Base-by-base conservation (phyloP, 2,113 vertebrate genomes). In the Accipiter cooperii region DNA sequence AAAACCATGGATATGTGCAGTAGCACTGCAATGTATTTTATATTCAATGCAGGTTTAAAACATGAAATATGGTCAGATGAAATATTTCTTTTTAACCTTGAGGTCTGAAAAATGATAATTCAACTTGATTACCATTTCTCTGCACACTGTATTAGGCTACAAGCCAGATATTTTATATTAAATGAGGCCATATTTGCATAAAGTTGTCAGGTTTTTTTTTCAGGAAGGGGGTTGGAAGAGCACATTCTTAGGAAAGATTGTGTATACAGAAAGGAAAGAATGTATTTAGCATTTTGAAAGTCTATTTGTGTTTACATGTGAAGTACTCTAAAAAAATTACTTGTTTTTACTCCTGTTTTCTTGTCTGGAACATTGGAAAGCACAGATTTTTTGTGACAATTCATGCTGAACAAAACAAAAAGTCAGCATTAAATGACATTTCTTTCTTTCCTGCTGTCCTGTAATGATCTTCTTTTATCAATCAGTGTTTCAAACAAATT, bases 61-160 rank as follows among this genome's bases (percentile, higher is more conserved):
- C 34, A 66, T 44, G 46, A 94, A 94, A 82, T 65, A 76, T 46
- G 38, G 84, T 87, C 66, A 91, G 44, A 58, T 29, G 9, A 84
- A 85, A 74, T 70, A 65, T 55, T 89, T 87, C 73, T 93, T 84
- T 95, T 91, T 91, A 78, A 95, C 66, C 80, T 57, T 76, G 60
- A 77, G 71, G 57, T 82, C 33, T 87, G 29, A 64, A 92, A 81
- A 81, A 68, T 77, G 28, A 68, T 91, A 88, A 96, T 91, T 91
- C 52, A 92, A 40, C 52, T 80, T n/a, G n/a, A 97, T 95, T 95
- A 74, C 69, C 36, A 80, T 94, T 94, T 95, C 0, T 10, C n/a
- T 93, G 60, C 29, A 70, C 16, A 61, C 9, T 5, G 3, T 79
- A 51, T 55, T 89, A 83, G 76, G 63, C 75, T 77, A 55, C 11